Conservation (phyloP, 1,140 invertebrate genomes). For the Drosophila athabasca region DNA sequence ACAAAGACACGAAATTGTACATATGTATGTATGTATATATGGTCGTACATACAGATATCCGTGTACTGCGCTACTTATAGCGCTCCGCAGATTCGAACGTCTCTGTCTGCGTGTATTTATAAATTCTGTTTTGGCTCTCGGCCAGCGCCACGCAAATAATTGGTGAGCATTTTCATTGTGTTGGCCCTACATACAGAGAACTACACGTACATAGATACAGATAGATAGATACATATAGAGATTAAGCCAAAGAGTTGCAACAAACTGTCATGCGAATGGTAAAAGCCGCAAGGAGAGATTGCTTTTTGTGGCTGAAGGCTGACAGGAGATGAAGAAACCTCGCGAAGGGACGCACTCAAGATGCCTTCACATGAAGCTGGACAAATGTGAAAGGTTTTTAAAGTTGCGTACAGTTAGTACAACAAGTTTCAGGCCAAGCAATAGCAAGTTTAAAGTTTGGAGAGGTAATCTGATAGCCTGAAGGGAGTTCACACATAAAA, state of each 20-base stretch:
- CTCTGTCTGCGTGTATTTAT: conserved; percentile 65
- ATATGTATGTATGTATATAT: conserved; percentile 19
- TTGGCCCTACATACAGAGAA: conserved; percentile 35
- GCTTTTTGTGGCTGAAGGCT: conserved; percentile 19
- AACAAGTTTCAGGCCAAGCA: not conserved
- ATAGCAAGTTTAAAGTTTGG: not conserved
- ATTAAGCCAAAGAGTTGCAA: conserved; percentile 41
- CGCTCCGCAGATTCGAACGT: conserved; percentile 17
- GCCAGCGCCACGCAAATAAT: conserved; percentile 79
- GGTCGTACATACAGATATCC: conserved; percentile 6
- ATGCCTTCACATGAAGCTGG: conserved; percentile 47
- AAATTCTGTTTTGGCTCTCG: conserved; percentile 64
- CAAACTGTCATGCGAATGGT: conserved; percentile 60
- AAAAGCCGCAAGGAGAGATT: conserved; percentile 35
- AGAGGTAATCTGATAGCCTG: no score
- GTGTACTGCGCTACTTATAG: conserved; percentile 66
- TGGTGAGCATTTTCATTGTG: conserved; percentile 73
- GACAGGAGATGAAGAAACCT: conserved; percentile 52
- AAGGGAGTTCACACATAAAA: no score
- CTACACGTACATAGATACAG: not conserved
- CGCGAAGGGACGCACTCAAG: conserved; percentile 34
- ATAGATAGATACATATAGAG: not conserved
- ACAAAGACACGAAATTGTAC: conserved; percentile 31
- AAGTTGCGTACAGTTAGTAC: conserved; percentile 35
- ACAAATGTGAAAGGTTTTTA: conserved; percentile 58